phyloP scores from a whole-genome alignment of 2,797 vertebrate genomes.

The Thamnophis elegans region DNA sequence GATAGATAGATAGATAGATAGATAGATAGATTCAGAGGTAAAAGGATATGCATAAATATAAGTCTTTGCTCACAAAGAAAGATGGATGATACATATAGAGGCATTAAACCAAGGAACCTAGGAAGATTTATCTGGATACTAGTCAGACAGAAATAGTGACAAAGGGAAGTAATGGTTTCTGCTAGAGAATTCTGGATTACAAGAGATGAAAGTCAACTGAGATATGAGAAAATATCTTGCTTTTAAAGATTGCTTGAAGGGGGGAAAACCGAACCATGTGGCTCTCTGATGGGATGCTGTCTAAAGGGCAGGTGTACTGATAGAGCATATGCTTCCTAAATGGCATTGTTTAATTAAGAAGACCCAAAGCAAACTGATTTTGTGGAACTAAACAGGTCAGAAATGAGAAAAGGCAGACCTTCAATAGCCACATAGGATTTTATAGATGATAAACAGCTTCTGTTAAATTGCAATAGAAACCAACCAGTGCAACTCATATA shows the following conservation, averaged over 20 bases:
- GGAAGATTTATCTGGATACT: neutral
- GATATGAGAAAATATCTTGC: neutral
- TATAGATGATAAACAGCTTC: neutral
- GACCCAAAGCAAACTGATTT: neutral
- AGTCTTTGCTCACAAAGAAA: neutral
- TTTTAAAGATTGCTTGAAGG: neutral
- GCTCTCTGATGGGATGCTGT: neutral
- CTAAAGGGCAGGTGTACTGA: neutral
- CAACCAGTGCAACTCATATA: neutral
- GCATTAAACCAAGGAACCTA: neutral
- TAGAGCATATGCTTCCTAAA: neutral
- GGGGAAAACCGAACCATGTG: neutral
- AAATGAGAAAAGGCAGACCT: neutral
- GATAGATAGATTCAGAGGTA: too few relatives aligned
- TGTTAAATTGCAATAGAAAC: neutral
- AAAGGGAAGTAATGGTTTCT: neutral
- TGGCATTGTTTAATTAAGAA: neutral
- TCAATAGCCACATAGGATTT: neutral
- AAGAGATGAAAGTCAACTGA: neutral
- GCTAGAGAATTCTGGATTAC: neutral
- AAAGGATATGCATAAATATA: neutral
- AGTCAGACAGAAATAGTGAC: neutral
- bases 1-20: too few relatives aligned
- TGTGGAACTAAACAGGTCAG: neutral
- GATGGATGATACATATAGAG: neutral